Percentiles rank a stretch among this genome's conserved stretches.
These are phyloP conservation scores for Rotaria magnacalcarata DNA, from an alignment of 2,888 invertebrate species.

Conservation along the genomic window DNA sequence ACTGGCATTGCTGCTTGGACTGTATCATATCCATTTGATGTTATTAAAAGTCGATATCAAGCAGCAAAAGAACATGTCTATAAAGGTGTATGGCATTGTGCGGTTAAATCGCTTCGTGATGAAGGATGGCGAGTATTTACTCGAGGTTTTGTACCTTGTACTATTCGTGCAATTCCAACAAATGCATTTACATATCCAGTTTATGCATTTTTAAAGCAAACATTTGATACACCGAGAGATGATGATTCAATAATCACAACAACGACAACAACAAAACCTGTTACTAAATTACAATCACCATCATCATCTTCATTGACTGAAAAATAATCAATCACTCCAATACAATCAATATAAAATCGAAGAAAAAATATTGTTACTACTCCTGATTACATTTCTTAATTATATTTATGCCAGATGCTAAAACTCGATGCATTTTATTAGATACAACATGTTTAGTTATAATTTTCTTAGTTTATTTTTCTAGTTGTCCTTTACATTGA, in stretches of 20 bases:
- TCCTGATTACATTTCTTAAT: background rate
- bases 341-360: background rate
- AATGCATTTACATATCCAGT: constrained; percentile 66
- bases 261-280: background rate
- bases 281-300: background rate
- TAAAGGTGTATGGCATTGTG: constrained; percentile 49
- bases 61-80: constrained; percentile 54
- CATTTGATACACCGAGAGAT: constrained; percentile 6
- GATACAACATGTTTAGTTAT: background rate
- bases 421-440: background rate
- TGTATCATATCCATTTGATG: constrained; percentile 78
- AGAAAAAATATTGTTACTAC: background rate
- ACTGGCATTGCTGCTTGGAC: constrained; percentile 83
- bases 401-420: background rate
- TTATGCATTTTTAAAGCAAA: constrained; percentile 7
- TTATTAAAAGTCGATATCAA: constrained; percentile 81
- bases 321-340: background rate
- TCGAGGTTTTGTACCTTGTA: constrained; percentile 61
- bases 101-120: constrained; percentile 26
- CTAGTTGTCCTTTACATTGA: background rate
- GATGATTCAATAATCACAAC: background rate
- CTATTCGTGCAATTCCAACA: constrained; percentile 79
- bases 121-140: constrained; percentile 39
- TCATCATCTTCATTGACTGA: background rate
- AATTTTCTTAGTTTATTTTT: background rate